phyloP scores from a whole-genome alignment of 2,113 vertebrate genomes.

The Chunga burmeisteri region DNA sequence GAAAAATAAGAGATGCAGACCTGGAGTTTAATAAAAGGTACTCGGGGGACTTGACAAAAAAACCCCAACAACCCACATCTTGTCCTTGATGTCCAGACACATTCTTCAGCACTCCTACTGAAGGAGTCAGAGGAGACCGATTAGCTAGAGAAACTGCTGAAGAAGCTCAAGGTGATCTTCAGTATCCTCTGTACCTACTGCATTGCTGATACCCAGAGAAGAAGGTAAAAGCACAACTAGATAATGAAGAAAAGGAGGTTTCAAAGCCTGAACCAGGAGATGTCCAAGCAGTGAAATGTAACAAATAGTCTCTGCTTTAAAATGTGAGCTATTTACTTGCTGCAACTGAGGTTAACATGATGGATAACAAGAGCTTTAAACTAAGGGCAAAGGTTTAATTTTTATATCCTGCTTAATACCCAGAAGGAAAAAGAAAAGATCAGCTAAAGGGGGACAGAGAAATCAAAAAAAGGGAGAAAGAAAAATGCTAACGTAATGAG shows the following conservation, averaged over 20 bases:
- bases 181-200: neutral
- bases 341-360: neutral
- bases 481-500: neutral
- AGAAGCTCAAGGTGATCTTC: neutral
- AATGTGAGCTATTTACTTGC: neutral
- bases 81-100: neutral
- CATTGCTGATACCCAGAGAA: neutral
- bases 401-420: neutral
- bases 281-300: neutral
- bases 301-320: neutral
- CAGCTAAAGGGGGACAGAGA: neutral
- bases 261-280: neutral
- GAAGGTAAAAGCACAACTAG: neutral
- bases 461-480: neutral
- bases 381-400: neutral
- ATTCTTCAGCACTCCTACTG: neutral
- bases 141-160: neutral
- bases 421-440: neutral
- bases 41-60: neutral
- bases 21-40: neutral
- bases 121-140: neutral
- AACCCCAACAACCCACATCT: accelerated
- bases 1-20: neutral
- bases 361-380: neutral
- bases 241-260: neutral